These are phyloP conservation scores for Lamprotornis superbus DNA, from an alignment of 2,113 vertebrate species.

Conservation along the genomic window DNA sequence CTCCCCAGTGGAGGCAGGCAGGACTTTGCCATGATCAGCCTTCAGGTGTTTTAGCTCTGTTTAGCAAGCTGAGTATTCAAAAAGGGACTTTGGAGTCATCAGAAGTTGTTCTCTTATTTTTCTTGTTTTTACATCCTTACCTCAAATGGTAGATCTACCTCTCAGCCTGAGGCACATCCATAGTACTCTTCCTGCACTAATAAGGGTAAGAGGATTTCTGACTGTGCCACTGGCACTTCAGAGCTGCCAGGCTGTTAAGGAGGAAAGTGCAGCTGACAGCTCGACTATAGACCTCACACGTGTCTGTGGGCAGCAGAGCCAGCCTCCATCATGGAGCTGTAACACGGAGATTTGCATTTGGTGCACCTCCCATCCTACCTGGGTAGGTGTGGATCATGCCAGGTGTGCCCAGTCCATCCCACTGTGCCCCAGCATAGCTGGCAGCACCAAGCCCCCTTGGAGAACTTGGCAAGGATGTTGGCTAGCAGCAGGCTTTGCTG, in stretches of 20 bases:
- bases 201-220: not conserved
- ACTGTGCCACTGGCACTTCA: not conserved
- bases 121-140: not conserved
- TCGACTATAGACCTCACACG: not conserved
- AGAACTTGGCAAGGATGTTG: not conserved
- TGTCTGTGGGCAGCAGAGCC: not conserved
- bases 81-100: not conserved
- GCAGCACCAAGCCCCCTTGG: not conserved
- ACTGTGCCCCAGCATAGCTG: not conserved
- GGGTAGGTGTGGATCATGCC: not conserved
- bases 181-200: not conserved
- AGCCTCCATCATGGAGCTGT: rapidly evolving
- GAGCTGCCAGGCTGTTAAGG: not conserved
- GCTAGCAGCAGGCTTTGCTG: not conserved
- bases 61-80: not conserved
- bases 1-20: not conserved
- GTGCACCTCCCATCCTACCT: not conserved
- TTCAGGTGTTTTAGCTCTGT: not conserved
- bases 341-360: not conserved
- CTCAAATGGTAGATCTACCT: not conserved
- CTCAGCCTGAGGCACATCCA: not conserved
- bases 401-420: not conserved
- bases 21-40: not conserved
- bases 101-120: not conserved
- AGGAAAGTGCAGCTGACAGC: not conserved